Evolutionary conservation across 2,888 invertebrate species (phyloP), one percentile per base, ranked within the genome.

Genomic region (Carpatolechia fugitivella): DNA sequence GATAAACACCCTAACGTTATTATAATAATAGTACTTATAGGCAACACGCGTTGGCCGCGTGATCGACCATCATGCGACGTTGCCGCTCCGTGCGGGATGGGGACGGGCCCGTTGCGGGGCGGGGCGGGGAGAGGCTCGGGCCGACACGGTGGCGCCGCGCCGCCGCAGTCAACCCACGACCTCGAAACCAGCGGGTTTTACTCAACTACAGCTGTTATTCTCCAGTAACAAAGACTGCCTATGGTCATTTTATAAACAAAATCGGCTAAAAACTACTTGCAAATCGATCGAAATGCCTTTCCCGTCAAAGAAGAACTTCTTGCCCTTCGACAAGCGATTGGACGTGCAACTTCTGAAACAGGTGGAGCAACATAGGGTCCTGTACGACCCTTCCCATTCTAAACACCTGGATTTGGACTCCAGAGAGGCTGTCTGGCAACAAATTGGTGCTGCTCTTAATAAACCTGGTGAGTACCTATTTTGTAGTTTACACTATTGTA

Each of bases 341-440:
- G 47, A 46, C 24, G 11, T 53, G 0, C 16, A 46, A 29, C 14
- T 53, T 3, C 4, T 54, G 16, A 24, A 47, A 14, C 38, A 38
- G 5, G 30, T 54, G 18, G 35, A 54, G 14, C 29, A 53, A 6
- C 13, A 47, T 14, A 31, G 10, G 18, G 36, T 53, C 3, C 38
- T 47, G n/a, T 54, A 87, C 64, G 78, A 88, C 54, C 65, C 76
- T 0, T 74, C 72, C n/a, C 78, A 85, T 30, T 65, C 76, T 0
- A 84, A 85, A 55, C 85, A 85, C 56, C 56, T 80, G 54, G 81
- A 85, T 52, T 76, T 72, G 7, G 82, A 88, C 53, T 66, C 76
- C 0, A 72, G 85, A 31, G 87, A 87, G 64, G 82, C 84, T 0
- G 67, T 80, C 30, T 89, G 89, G 89, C 84, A 85, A 64, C 83